phyloP scores from a whole-genome alignment of 2,888 invertebrate species.

The Ethmia dodecea region DNA sequence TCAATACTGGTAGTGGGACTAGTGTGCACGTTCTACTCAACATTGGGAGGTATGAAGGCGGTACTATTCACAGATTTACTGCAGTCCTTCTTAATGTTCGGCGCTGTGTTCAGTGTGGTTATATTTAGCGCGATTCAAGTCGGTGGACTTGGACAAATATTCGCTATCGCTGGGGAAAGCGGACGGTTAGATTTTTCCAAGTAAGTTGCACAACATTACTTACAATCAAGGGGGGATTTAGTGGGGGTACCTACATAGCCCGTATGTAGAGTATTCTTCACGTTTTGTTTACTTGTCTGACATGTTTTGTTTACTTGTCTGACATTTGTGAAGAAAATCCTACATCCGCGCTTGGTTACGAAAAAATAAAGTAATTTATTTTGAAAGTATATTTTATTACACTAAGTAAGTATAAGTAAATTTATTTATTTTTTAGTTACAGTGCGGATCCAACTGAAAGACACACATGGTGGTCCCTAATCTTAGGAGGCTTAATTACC shows the following conservation, averaged over 20 bases:
- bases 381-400: background rate
- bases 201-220: no score
- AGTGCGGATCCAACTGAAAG: conserved; percentile 88
- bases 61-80: conserved; percentile 92
- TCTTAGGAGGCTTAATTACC: conserved; percentile 88
- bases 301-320: no score
- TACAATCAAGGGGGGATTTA: no score
- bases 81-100: conserved; percentile 91
- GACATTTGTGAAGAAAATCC: no score
- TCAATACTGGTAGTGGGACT: conserved; percentile 86
- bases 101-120: conserved; percentile 87
- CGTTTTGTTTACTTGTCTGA: no score
- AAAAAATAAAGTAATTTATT: no score
- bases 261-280: no score
- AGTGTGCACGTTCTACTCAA: conserved; percentile 92
- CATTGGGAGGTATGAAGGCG: conserved; percentile 94
- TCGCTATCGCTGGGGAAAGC: conserved; percentile 82
- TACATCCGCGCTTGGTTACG: no score
- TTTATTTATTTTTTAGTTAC: conserved; percentile 71
- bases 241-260: no score
- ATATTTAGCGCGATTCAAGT: conserved; percentile 83
- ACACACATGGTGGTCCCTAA: conserved; percentile 89
- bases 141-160: conserved; percentile 84
- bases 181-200: conserved; percentile 83
- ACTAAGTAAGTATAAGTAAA: background rate